Evolutionary conservation across 2,797 vertebrate genomes (phyloP).

Genomic region (Picus viridis): DNA sequence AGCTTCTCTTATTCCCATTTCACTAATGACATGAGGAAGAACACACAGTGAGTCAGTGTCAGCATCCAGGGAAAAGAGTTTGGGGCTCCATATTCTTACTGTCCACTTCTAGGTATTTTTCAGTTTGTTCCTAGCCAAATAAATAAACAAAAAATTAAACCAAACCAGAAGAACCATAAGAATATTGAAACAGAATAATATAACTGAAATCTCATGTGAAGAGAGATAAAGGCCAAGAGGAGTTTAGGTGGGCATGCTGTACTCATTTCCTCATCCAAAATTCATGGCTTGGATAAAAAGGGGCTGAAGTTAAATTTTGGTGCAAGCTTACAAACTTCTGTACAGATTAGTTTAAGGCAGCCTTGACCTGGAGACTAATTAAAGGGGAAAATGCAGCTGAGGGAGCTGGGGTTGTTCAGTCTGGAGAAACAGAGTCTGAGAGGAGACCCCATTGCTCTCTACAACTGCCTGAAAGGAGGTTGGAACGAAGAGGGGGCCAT

Average conservation of each 20-base stretch:
- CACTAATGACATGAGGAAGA: background rate
- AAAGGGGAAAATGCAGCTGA: background rate
- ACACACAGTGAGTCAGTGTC: background rate
- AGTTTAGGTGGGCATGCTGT: accelerated
- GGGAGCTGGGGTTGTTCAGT: no score
- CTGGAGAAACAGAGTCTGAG: no score
- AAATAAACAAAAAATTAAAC: background rate
- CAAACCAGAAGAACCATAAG: background rate
- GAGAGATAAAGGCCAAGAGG: background rate
- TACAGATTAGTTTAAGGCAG: background rate
- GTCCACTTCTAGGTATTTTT: background rate
- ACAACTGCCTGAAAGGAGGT: no score
- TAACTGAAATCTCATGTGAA: background rate
- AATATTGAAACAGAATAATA: background rate
- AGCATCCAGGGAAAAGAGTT: background rate
- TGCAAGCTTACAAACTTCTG: background rate
- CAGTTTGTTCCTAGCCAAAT: background rate
- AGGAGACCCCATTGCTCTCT: no score
- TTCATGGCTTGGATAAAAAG: background rate
- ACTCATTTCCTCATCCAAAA: background rate
- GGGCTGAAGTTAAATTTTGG: background rate
- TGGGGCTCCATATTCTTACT: background rate
- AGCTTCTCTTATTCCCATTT: background rate
- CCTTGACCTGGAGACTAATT: background rate
- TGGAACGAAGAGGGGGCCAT: no score